Percentiles rank a stretch among this genome's conserved stretches.
These are phyloP conservation scores for Cheiracanthium punctorium DNA, from an alignment of 2,888 invertebrate species.

Conservation along the genomic window DNA sequence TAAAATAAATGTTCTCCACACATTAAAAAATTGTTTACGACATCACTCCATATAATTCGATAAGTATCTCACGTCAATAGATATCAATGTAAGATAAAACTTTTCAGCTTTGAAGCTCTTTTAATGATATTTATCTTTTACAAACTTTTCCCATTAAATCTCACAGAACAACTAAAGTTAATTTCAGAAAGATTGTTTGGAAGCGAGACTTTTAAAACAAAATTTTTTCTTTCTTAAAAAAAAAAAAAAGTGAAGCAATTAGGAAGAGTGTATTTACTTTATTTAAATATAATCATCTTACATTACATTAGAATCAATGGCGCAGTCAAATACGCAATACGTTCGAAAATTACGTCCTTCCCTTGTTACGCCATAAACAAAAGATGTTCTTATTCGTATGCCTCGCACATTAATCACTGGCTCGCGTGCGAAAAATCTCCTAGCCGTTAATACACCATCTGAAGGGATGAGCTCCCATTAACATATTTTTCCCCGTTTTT, in stretches of 20 bases:
- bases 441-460: constrained; percentile 16
- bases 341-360: constrained; percentile 29
- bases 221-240: no score
- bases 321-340: constrained; percentile 26
- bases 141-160: no score
- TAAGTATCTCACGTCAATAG: no score
- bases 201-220: no score
- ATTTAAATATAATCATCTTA: background rate
- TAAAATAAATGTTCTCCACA: no score
- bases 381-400: constrained; percentile 5
- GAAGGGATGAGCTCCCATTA: constrained; percentile 27
- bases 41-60: no score
- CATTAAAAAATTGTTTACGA: no score
- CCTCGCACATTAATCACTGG: constrained; percentile 36
- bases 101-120: no score
- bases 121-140: no score
- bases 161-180: no score
- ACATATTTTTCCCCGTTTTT: constrained; percentile 41
- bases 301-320: background rate
- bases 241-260: background rate
- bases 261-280: background rate
- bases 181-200: no score
- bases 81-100: no score
- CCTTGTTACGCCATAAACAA: constrained; percentile 5
- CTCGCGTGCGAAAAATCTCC: constrained; percentile 36